phyloP scores from a whole-genome alignment of 2,888 invertebrate species.

The Alcis repandata region DNA sequence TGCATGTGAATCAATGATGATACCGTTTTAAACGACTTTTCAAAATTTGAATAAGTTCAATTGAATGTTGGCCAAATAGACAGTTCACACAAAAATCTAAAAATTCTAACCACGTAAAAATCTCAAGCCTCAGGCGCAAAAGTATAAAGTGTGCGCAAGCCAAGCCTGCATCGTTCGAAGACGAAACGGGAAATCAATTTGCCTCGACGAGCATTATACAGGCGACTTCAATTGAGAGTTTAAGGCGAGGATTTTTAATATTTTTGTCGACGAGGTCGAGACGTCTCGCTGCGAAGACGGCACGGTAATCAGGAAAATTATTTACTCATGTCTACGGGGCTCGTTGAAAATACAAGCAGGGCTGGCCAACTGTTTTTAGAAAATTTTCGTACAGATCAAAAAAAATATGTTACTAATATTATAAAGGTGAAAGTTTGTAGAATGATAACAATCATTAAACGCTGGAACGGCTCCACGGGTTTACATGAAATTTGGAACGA shows the following conservation, averaged over 20 bases:
- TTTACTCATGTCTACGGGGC: slow-evolving; percentile 82
- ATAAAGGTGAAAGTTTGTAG: too few relatives aligned
- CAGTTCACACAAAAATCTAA: too few relatives aligned
- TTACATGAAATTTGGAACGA: too few relatives aligned
- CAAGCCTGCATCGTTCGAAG: slow-evolving; percentile 62
- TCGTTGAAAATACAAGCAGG: slow-evolving; percentile 67
- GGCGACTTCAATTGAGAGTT: slow-evolving; percentile 59
- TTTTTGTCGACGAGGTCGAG: slow-evolving; percentile 68
- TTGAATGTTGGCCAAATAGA: too few relatives aligned
- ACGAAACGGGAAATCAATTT: slow-evolving; percentile 78
- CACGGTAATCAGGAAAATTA: slow-evolving; percentile 85
- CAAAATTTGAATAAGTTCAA: too few relatives aligned
- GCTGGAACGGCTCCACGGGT: too few relatives aligned
- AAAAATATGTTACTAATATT: not conserved
- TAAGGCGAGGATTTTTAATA: slow-evolving; percentile 70
- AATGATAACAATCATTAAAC: too few relatives aligned
- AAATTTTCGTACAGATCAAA: not conserved
- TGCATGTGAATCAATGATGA: too few relatives aligned
- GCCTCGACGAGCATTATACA: slow-evolving; percentile 56
- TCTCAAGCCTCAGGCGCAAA: not conserved
- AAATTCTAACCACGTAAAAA: not conserved
- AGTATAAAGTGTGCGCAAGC: slow-evolving; percentile 42
- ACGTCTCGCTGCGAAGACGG: slow-evolving; percentile 64
- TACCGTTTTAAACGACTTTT: too few relatives aligned
- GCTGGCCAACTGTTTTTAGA: slow-evolving; percentile 48